Evolutionary conservation across 2,113 vertebrate species (phyloP).

Genomic region (Centropus bengalensis): DNA sequence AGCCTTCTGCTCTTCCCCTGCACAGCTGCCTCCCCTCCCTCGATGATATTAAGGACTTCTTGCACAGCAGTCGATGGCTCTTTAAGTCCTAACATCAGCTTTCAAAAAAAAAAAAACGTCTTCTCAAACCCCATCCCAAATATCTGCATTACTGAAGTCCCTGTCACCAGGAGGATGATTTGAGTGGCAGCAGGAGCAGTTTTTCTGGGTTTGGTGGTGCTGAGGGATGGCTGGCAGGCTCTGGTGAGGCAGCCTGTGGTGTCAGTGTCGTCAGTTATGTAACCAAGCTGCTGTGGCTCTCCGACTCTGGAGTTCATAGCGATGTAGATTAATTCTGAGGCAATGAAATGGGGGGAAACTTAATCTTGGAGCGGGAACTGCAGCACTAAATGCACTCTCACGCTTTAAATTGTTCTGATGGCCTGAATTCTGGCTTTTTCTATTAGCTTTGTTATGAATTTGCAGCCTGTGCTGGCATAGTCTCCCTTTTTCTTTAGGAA

Average conservation of each 20-base stretch:
- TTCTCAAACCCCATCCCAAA: background rate
- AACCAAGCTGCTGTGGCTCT: slow-evolving; percentile 27
- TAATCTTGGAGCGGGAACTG: slow-evolving; percentile 20
- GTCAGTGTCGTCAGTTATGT: background rate
- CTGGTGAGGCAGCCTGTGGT: background rate
- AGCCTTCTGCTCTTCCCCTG: slow-evolving; percentile 6
- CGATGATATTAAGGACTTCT: background rate
- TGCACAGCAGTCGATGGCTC: slow-evolving; percentile 3
- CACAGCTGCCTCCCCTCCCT: background rate
- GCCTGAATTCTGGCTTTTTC: background rate
- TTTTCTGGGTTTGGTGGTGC: background rate
- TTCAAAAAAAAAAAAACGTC: background rate
- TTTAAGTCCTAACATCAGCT: slow-evolving; percentile 7
- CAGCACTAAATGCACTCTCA: background rate
- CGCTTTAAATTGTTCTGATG: background rate
- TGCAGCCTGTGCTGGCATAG: background rate
- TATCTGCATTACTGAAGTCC: background rate
- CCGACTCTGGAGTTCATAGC: slow-evolving; percentile 1
- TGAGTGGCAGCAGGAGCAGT: background rate
- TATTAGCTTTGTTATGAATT: background rate
- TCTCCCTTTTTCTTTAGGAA: background rate
- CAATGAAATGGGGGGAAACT: slow-evolving; percentile 16
- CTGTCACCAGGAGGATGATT: background rate
- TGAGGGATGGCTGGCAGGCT: background rate
- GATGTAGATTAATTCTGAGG: slow-evolving; percentile 33